Conservation (phyloP, 1,140 invertebrate genomes). For the Sycophila sp. region DNA sequence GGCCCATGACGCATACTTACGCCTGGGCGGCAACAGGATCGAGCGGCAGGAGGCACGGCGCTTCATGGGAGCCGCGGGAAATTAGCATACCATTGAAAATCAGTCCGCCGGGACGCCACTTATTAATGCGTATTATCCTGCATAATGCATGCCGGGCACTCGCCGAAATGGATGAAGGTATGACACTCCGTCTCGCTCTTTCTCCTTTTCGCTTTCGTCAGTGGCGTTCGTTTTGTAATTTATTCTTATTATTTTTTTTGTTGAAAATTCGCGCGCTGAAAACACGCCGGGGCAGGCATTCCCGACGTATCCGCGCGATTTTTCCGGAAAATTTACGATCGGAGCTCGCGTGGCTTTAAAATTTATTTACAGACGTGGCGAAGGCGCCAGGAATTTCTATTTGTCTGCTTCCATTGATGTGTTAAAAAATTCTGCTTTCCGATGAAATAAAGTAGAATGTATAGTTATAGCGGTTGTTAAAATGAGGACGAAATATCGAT, state of each 20-base stretch:
- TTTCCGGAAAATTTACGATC: background rate
- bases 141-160: constrained; percentile 40
- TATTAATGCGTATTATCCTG: constrained; percentile 44
- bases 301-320: background rate
- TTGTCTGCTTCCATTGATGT: no score
- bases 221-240: background rate
- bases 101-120: constrained; percentile 32
- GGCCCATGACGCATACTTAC: background rate
- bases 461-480: no score
- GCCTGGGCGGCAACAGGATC: background rate
- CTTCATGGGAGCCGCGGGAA: constrained; percentile 25
- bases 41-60: constrained; percentile 9
- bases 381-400: background rate
- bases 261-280: background rate
- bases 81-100: constrained; percentile 49
- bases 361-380: background rate
- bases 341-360: background rate
- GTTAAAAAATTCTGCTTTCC: no score
- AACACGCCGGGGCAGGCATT: background rate
- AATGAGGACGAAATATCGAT: no score
- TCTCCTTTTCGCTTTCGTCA: constrained; percentile 17
- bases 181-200: background rate
- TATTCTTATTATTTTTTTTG: background rate
- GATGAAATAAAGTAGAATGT: no score
- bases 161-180: constrained; percentile 12